These are phyloP conservation scores for Mustela nigripes DNA, from an alignment of 2,113 vertebrate species.

Conservation along the genomic window DNA sequence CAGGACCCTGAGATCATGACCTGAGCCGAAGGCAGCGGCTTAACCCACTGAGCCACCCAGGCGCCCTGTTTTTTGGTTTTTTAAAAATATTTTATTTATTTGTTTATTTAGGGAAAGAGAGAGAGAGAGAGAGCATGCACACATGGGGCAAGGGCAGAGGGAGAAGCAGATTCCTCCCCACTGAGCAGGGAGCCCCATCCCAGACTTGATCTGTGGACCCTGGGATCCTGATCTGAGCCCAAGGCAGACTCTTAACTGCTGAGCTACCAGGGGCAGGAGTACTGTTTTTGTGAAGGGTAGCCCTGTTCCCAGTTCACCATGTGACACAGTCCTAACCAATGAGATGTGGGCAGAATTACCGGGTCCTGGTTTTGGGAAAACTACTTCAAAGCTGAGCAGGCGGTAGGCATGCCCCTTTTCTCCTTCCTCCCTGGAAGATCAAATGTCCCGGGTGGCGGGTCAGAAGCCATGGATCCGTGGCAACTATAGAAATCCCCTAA, in stretches of 20 bases:
- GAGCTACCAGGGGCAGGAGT: not conserved
- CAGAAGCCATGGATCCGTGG: not conserved
- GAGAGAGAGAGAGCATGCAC: too few species aligned
- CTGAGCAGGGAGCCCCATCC: too few species aligned
- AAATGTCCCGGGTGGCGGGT: not conserved
- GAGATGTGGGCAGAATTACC: not conserved
- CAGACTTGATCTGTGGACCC: not conserved
- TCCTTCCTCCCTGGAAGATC: not conserved
- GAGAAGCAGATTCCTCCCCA: not conserved
- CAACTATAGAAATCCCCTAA: not conserved
- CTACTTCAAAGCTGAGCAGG: not conserved
- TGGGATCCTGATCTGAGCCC: not conserved
- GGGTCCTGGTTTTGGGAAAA: not conserved
- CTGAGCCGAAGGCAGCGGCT: too few species aligned
- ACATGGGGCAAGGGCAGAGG: too few species aligned
- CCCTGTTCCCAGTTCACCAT: not conserved
- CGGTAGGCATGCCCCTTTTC: not conserved
- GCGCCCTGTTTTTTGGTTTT: not conserved
- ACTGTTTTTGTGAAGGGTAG: not conserved
- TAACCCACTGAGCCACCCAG: too few species aligned
- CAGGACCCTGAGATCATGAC: too few species aligned
- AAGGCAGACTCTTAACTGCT: not conserved
- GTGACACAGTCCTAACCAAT: not conserved
- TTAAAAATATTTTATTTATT: not conserved
- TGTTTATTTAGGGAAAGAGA: too few species aligned